Evolutionary conservation across 2,888 invertebrate genomes (phyloP).

Genomic region (Xestia sexstrigata): DNA sequence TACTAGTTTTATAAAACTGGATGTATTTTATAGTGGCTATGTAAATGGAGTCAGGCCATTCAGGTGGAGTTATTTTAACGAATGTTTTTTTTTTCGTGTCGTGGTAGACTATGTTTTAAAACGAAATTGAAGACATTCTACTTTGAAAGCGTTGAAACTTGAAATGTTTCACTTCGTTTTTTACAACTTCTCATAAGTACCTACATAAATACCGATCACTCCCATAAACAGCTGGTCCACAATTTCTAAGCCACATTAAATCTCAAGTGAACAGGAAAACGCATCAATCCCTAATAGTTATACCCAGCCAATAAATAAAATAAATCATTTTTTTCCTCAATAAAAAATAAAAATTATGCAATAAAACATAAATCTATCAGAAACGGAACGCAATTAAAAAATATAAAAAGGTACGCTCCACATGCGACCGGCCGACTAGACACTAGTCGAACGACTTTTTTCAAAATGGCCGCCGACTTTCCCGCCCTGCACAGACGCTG

Average conservation of each 20-base stretch:
- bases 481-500: constrained; percentile 78
- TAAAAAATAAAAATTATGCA: constrained; percentile 58
- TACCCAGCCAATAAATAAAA: constrained; percentile 59
- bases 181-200: constrained; percentile 18
- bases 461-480: constrained; percentile 83
- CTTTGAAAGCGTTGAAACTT: constrained; percentile 11
- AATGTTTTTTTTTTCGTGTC: background rate
- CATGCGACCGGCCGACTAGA: constrained; percentile 67
- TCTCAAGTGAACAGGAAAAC: constrained; percentile 47
- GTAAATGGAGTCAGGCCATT: constrained; percentile 9
- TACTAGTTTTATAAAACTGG: constrained; percentile 50
- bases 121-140: constrained; percentile 11
- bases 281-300: constrained; percentile 54
- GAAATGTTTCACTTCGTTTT: constrained; percentile 9
- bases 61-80: constrained; percentile 14
- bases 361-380: constrained; percentile 65
- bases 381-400: constrained; percentile 70
- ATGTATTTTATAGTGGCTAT: constrained; percentile 26
- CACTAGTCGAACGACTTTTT: constrained; percentile 81
- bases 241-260: constrained; percentile 40
- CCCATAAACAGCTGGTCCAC: constrained; percentile 32
- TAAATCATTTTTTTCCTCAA: constrained; percentile 56
- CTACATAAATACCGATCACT: constrained; percentile 41
- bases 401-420: constrained; percentile 64
- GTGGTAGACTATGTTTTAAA: background rate